Base-by-base conservation (phyloP, 2,797 vertebrate species). In the Bradypodion pumilum region DNA sequence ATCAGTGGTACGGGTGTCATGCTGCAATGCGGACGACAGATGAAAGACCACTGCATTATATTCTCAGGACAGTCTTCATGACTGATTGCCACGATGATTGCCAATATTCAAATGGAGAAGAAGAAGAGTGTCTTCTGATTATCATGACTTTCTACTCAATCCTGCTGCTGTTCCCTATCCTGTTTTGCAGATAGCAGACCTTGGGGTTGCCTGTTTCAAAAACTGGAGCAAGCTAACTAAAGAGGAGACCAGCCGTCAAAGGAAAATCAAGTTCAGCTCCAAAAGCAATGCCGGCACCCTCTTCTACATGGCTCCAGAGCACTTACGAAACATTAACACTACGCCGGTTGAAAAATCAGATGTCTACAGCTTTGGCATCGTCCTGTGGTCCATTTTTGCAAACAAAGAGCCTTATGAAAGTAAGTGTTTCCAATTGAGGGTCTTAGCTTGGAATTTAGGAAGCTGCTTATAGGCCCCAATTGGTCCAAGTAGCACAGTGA, bases 251-350 rank as follows among this genome's bases (percentile, higher is more conserved):
- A 95, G 94, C 12, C 94, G 97, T 80, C 96, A 94, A 91, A 93
- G 89, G 68, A 91, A 92, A 35, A 77, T 59, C 13, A 93, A 78
- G 3, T 95, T 84, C 37, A 19, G 42, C 0, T 76, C 84, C 4
- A 91, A 91, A 1, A 94, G 91, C 82, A 96, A 95, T 0, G 97
- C 97, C 0, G 98, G 98, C n/a, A 99, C 98, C 0, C 96, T 99
- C 52, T 96, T 94, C 93, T 99, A 99, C 94, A 98, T 99, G 97
- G 99, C 98, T 2, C 99, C 99, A 0, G 99, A 99, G 84, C 98
- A 99, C 87, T 95, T 99, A 89, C 84, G 90, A 1, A 94, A 90
- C 42, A 80, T 98, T 84, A 96, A 99, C 0, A 88, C 92, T 0
- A 94, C 85, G 40, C 97, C 98, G 89, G 96, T 96, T 0, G 97